A percentile compares a stretch with the other conserved stretches of the same genome.
phyloP scores from a whole-genome alignment of 2,797 vertebrate genomes.

The Cichlasoma orientale region DNA sequence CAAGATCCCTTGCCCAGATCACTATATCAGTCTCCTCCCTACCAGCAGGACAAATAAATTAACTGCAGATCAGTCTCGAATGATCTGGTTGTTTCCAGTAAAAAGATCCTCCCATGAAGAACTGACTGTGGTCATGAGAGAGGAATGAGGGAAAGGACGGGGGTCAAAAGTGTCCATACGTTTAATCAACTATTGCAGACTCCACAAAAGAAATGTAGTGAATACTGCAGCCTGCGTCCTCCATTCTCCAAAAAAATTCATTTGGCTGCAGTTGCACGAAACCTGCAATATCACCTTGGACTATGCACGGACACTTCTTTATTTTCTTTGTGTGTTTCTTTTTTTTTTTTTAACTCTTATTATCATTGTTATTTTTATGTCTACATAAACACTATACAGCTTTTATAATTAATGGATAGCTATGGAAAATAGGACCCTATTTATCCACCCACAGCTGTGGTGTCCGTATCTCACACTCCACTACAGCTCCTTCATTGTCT shows the following conservation, averaged over 20 bases:
- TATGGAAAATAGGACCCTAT: neutral
- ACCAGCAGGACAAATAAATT: conserved; percentile 71
- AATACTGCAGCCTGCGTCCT: neutral
- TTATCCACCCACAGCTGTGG: neutral
- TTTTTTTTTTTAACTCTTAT: neutral
- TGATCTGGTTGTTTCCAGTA: conserved; percentile 58
- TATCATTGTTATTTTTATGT: neutral
- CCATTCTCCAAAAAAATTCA: neutral
- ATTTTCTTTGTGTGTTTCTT: neutral
- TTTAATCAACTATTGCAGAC: conserved; percentile 9
- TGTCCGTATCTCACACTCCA: conserved; percentile 3
- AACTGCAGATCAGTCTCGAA: conserved; percentile 56
- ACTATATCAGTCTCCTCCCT: conserved; percentile 71
- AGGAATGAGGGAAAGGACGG: conserved; percentile 52
- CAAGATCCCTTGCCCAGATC: conserved; percentile 58
- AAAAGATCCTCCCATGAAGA: conserved; percentile 58
- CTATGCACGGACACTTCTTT: neutral
- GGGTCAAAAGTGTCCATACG: conserved; percentile 13
- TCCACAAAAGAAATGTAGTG: neutral
- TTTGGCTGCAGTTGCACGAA: neutral
- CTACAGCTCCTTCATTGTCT: conserved; percentile 51
- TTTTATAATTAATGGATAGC: neutral
- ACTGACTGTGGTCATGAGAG: conserved; percentile 40
- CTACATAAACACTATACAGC: neutral
- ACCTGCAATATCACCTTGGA: neutral